These are phyloP conservation scores for Hyles euphorbiae DNA, from an alignment of 1,140 invertebrate species.

Conservation along the genomic window DNA sequence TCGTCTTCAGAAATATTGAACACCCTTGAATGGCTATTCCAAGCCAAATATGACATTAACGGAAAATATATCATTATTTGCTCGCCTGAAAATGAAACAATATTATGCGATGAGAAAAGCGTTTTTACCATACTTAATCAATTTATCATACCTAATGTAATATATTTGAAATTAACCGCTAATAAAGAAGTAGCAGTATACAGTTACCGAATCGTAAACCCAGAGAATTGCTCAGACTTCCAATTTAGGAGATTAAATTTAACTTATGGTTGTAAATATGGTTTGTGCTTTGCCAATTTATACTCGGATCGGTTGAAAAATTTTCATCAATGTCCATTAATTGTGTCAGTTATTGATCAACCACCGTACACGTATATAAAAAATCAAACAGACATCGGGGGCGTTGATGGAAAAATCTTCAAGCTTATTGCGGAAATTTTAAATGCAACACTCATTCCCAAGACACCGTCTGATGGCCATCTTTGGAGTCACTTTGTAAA, in stretches of 20 bases:
- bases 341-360: constrained; percentile 47
- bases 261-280: constrained; percentile 22
- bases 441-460: constrained; percentile 40
- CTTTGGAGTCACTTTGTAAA: constrained; percentile 33
- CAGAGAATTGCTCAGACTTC: constrained; percentile 36
- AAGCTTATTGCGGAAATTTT: constrained; percentile 32
- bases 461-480: constrained; percentile 22
- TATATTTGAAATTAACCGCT: constrained; percentile 36
- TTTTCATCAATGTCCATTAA: constrained; percentile 38
- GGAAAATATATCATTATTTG: constrained; percentile 49
- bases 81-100: constrained; percentile 12
- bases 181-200: constrained; percentile 20
- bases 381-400: constrained; percentile 20
- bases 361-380: constrained; percentile 46
- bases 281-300: constrained; percentile 34
- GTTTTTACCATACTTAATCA: constrained; percentile 33
- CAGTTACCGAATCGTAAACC: constrained; percentile 32
- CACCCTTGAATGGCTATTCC: constrained; percentile 30
- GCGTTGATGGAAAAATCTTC: constrained; percentile 43
- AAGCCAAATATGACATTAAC: constrained; percentile 32
- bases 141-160: constrained; percentile 31
- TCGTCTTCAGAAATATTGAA: constrained; percentile 32
- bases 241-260: constrained; percentile 24
- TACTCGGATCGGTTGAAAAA: constrained; percentile 39
- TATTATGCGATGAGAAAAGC: constrained; percentile 35